Evolutionary conservation across 1,140 invertebrate genomes (phyloP).

Genomic region (Drosophila elegans): DNA sequence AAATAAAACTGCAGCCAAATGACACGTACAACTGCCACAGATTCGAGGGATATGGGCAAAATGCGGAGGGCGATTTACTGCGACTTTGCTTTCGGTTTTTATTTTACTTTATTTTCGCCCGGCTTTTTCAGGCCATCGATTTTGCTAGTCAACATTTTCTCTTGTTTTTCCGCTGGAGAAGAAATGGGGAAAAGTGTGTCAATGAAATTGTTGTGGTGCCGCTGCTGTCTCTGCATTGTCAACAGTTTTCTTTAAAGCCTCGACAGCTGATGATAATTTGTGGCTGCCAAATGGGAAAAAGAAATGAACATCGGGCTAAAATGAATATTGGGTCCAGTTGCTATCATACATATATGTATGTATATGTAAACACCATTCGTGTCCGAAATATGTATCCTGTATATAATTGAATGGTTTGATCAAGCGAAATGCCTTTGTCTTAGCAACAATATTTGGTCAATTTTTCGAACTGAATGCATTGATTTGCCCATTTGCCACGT

Average conservation of each 20-base stretch:
- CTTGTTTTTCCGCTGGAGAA: slow-evolving; percentile 35
- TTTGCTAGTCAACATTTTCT: slow-evolving; percentile 68
- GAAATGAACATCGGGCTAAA: slow-evolving; percentile 1
- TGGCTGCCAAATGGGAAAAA: slow-evolving; percentile 30
- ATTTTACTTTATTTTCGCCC: slow-evolving; percentile 75
- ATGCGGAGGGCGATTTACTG: slow-evolving; percentile 56
- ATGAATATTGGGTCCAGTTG: slow-evolving; percentile 1
- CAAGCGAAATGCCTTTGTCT: slow-evolving; percentile 24
- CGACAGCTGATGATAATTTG: slow-evolving; percentile 57
- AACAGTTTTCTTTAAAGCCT: slow-evolving; percentile 57
- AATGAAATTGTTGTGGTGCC: slow-evolving; percentile 71
- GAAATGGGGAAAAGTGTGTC: slow-evolving; percentile 64
- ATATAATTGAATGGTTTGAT: slow-evolving; percentile 28
- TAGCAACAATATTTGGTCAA: slow-evolving; percentile 46
- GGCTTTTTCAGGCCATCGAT: slow-evolving; percentile 76
- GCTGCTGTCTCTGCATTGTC: slow-evolving; percentile 53
- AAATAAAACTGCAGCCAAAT: slow-evolving; percentile 81
- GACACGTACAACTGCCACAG: slow-evolving; percentile 74
- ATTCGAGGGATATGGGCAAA: slow-evolving; percentile 1
- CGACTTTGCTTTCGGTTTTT: slow-evolving; percentile 67
- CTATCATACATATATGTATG: background rate
- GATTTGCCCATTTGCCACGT: slow-evolving; percentile 50
- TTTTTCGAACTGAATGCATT: slow-evolving; percentile 49
- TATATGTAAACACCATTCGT: background rate
- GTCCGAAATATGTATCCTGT: slow-evolving; percentile 3